These are phyloP conservation scores for Hylaeus volcanicus DNA, from an alignment of 1,140 invertebrate genomes.

Conservation along the genomic window DNA sequence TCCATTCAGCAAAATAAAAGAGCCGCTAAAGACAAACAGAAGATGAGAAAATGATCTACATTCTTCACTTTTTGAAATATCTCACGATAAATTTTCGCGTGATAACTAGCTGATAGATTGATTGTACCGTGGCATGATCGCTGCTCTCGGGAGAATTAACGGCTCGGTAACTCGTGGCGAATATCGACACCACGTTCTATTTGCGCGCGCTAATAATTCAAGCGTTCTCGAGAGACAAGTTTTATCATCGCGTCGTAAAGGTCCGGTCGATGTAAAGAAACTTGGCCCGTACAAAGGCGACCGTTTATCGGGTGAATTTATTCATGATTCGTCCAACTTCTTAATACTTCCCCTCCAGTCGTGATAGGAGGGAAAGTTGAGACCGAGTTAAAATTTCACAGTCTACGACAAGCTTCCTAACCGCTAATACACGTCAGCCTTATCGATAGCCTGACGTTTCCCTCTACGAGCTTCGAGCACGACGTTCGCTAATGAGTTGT, in stretches of 20 bases:
- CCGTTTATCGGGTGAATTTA: slow-evolving; percentile 61
- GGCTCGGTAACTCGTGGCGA: neutral
- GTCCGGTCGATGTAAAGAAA: slow-evolving; percentile 52
- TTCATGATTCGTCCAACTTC: slow-evolving; percentile 65
- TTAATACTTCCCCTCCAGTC: slow-evolving; percentile 26
- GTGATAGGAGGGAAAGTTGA: slow-evolving; percentile 36
- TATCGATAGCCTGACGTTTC: slow-evolving; percentile 41
- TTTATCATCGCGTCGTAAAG: slow-evolving; percentile 35
- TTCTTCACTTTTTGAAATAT: neutral
- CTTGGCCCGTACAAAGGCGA: slow-evolving; percentile 55
- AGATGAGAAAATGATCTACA: no score
- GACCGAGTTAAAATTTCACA: slow-evolving; percentile 31
- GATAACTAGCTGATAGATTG: slow-evolving; percentile 1
- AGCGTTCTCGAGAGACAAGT: slow-evolving; percentile 29
- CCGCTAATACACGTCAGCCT: slow-evolving; percentile 40
- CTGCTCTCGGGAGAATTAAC: neutral
- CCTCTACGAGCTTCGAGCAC: neutral
- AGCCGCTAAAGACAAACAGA: no score
- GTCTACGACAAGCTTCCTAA: slow-evolving; percentile 41
- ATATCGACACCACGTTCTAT: slow-evolving; percentile 34
- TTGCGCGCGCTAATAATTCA: slow-evolving; percentile 46
- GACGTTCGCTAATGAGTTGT: neutral
- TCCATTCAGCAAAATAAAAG: no score
- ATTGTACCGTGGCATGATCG: neutral
- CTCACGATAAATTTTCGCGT: neutral